phyloP scores from a whole-genome alignment of 2,888 invertebrate species.

The Machimus rusticus region DNA sequence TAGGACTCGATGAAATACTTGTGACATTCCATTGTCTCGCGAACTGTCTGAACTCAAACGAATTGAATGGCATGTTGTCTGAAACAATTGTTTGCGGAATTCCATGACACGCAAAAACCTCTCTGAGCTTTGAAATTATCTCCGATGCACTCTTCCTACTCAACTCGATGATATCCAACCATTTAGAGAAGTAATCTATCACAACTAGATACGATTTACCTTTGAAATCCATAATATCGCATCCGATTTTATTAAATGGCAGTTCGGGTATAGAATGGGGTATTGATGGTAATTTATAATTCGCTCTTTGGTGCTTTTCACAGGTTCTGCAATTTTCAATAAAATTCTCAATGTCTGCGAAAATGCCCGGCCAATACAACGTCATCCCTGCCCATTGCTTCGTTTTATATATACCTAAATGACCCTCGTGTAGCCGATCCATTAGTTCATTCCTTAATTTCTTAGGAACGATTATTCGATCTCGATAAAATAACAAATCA shows the following conservation, averaged over 20 bases:
- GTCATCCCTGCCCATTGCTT: conserved; percentile 27
- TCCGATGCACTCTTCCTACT: not conserved
- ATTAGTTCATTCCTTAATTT: not conserved
- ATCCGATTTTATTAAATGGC: not conserved
- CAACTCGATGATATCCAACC: not conserved
- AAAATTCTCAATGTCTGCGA: conserved; percentile 34
- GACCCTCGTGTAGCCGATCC: conserved; percentile 31
- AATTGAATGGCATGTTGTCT: not conserved
- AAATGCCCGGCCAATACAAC: conserved; percentile 40
- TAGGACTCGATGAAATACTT: not conserved
- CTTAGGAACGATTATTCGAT: too few species aligned
- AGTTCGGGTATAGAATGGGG: not conserved
- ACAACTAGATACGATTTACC: not conserved
- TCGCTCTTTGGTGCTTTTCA: not conserved
- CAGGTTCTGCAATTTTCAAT: not conserved
- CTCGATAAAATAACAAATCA: too few species aligned
- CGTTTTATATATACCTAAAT: conserved; percentile 41
- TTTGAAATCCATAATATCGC: not conserved
- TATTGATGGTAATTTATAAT: not conserved
- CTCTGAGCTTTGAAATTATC: conserved; percentile 11
- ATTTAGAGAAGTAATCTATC: not conserved
- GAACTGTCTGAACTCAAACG: not conserved
- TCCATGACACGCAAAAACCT: conserved; percentile 16
- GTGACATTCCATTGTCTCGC: not conserved
- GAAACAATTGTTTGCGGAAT: conserved; percentile 26